Evolutionary conservation across 2,797 vertebrate genomes (phyloP).

Genomic region (Tinamus major): DNA sequence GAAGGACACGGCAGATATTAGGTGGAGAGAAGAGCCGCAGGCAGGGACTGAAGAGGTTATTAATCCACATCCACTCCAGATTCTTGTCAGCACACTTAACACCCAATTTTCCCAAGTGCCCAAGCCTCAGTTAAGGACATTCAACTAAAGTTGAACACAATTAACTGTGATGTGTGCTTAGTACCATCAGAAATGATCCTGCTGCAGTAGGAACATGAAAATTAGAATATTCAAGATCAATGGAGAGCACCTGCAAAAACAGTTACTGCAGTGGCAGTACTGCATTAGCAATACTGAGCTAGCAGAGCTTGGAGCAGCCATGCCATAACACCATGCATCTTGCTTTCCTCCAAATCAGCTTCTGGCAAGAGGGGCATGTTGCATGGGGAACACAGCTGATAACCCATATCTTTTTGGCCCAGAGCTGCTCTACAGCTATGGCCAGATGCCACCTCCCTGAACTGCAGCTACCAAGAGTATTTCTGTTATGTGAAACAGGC

Average conservation of each 20-base stretch:
- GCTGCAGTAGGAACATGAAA: not conserved
- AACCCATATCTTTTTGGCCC: not conserved
- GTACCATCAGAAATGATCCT: not conserved
- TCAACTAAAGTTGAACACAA: not conserved
- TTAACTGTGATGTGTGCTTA: not conserved
- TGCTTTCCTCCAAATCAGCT: not conserved
- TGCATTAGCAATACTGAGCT: not conserved
- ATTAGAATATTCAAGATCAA: not conserved
- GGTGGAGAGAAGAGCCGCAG: not conserved
- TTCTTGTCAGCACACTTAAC: slow-evolving; percentile 6
- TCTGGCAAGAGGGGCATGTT: not conserved
- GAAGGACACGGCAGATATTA: not conserved
- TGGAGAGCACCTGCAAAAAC: not conserved
- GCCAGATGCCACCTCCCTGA: not conserved
- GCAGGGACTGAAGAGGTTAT: not conserved
- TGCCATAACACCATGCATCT: rapidly evolving
- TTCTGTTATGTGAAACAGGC: not conserved
- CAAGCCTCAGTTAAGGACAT: not conserved
- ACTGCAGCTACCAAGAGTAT: not conserved
- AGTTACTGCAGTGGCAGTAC: not conserved
- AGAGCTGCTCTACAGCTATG: not conserved
- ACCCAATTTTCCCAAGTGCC: not conserved
- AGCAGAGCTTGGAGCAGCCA: not conserved
- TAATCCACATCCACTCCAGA: slow-evolving; percentile 37
- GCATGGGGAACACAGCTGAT: not conserved